Evolutionary conservation across 2,888 invertebrate genomes (phyloP), one percentile per base, ranked within the genome.

Genomic region (Neuroscelio doddi): DNA sequence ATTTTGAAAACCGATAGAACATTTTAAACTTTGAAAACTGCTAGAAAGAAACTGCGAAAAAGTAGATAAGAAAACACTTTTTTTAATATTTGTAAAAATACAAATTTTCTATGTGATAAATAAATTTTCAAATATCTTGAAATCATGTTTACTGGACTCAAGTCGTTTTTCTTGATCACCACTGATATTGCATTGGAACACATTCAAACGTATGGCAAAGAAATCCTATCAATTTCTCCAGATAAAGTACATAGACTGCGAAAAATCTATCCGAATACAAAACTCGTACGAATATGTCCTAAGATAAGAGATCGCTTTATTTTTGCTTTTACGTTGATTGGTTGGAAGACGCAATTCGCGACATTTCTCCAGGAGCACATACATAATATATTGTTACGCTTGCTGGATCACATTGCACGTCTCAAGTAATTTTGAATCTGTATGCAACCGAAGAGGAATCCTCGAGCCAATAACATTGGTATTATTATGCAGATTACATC

Each of bases 401-500:
- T 55, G 63, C 69, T 39, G 51, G 61, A 56, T 69, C 69, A 66
- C 63, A 39, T 61, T 61, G 64, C 57, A 52, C 55, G 58, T 68
- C 64, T 64, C 61, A 55, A 66, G 76, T 82, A 83, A 83, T 83
- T 82, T 80, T 77, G 82, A 82, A 83, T 83, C 81, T 82, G 82
- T 82, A 83, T 83, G 82, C 83, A 76, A 68, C 73, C 67, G 73
- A 64, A 66, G 69, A 80, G 80, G 72, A 80, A 80, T 79, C 77
- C 77, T 74, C 77, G 69, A 75, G 72, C 76, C 80, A 81, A 79
- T 82, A 82, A 80, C 77, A 76, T 73, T 61, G 69, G 77, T 72
- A 81, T 83, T 83, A 82, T 83, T 79, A 83, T 83, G 83, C 80
- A 83, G 78, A 83, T 83, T 82, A 78, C 75, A 75, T 72, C 71